Conservation (phyloP, 2,888 invertebrate species). For the Hypena proboscidalis region DNA sequence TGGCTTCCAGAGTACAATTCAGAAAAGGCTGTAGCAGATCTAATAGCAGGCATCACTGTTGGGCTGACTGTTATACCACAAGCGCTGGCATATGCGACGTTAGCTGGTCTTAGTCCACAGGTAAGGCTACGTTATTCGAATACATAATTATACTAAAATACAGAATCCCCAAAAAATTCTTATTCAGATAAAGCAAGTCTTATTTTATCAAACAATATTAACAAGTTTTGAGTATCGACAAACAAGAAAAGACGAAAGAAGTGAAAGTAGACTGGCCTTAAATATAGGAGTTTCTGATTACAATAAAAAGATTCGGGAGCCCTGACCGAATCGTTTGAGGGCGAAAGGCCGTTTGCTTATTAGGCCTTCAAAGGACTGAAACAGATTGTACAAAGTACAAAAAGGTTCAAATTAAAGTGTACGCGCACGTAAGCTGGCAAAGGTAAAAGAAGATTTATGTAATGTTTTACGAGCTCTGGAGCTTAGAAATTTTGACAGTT, state of each 20-base stretch:
- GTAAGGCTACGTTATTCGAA: slow-evolving; percentile 74
- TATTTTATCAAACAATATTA: too few species aligned
- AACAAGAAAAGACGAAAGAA: slow-evolving; percentile 7
- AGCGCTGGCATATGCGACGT: slow-evolving; percentile 95
- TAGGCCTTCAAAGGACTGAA: not conserved
- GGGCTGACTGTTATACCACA: slow-evolving; percentile 97
- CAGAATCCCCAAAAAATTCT: too few species aligned
- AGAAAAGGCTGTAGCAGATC: slow-evolving; percentile 91
- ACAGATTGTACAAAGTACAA: slow-evolving; percentile 1
- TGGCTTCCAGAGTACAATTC: slow-evolving; percentile 92
- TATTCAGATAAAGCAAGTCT: too few species aligned
- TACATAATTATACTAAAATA: too few species aligned
- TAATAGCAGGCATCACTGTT: slow-evolving; percentile 96
- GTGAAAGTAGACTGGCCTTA: slow-evolving; percentile 8
- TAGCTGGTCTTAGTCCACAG: slow-evolving; percentile 95
- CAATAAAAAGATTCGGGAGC: slow-evolving; percentile 20
- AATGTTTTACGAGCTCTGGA: slow-evolving; percentile 10
- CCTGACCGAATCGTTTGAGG: slow-evolving; percentile 3
- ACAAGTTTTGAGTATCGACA: slow-evolving; percentile 29
- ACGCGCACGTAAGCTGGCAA: too few species aligned
- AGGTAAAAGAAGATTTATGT: slow-evolving; percentile 8
- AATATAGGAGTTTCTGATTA: slow-evolving; percentile 15
- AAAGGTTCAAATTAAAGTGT: too few species aligned
- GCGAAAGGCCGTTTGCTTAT: not conserved
- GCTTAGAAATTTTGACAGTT: slow-evolving; percentile 15